These are phyloP conservation scores for Bagarius yarrelli DNA, from an alignment of 2,113 vertebrate genomes.

Conservation along the genomic window DNA sequence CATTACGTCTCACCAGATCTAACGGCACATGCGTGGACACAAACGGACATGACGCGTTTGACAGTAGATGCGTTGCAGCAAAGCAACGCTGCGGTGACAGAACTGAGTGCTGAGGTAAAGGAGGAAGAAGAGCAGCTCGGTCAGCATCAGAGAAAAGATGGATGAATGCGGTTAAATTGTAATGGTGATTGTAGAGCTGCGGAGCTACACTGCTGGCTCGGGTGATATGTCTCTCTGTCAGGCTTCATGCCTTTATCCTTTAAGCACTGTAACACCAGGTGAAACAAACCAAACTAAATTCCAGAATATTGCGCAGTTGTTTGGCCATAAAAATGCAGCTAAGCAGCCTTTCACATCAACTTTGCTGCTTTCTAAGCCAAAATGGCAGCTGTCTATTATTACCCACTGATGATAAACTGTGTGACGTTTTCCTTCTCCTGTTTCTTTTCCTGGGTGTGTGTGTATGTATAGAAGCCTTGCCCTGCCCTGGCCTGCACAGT, in stretches of 20 bases:
- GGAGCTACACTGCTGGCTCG: neutral
- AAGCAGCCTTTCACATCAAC: neutral
- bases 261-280: neutral
- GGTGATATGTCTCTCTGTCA: conserved; percentile 11
- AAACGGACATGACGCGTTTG: conserved; percentile 6
- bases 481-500: conserved; percentile 71
- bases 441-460: neutral
- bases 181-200: neutral
- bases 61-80: neutral
- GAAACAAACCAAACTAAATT: neutral
- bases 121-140: conserved; percentile 42
- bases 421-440: neutral
- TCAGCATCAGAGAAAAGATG: conserved; percentile 46
- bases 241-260: conserved; percentile 6
- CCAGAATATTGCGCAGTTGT: neutral
- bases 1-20: conserved; percentile 42
- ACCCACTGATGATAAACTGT: conserved; percentile 8
- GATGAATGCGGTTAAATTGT: conserved; percentile 33
- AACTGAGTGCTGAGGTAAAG: conserved; percentile 41
- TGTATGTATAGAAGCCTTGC: conserved; percentile 38
- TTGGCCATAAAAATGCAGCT: neutral
- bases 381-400: conserved; percentile 37
- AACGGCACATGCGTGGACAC: conserved; percentile 12
- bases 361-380: conserved; percentile 20
- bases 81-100: neutral